Percentiles rank a stretch among this genome's conserved stretches.
Conservation (phyloP, 1,140 invertebrate genomes). For the Drosophila ambigua region DNA sequence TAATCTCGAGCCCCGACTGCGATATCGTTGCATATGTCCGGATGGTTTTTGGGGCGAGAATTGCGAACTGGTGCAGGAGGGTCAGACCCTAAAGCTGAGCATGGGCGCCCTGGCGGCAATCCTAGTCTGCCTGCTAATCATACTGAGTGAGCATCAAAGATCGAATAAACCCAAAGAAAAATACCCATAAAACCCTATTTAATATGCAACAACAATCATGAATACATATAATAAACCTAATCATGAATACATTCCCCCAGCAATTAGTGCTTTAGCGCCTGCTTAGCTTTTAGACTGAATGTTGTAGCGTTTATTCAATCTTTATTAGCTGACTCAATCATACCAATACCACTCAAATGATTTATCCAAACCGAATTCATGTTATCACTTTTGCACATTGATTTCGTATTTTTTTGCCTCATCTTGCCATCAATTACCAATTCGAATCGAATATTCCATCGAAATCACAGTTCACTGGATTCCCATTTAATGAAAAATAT, state of each 20-base stretch:
- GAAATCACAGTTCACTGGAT: constrained; percentile 57
- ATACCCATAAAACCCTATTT: not conserved
- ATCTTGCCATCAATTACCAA: constrained; percentile 44
- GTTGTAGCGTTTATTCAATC: constrained; percentile 25
- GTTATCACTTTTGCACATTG: constrained; percentile 10
- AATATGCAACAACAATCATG: constrained; percentile 52
- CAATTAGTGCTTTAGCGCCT: constrained; percentile 69
- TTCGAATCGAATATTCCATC: constrained; percentile 58
- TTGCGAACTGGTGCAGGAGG: constrained; percentile 96
- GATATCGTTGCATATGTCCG: constrained; percentile 93
- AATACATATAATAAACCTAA: not conserved
- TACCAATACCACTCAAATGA: constrained; percentile 36
- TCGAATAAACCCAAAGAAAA: not conserved
- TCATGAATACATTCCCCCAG: constrained; percentile 6
- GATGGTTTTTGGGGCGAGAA: constrained; percentile 96
- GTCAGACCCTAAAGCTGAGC: constrained; percentile 95
- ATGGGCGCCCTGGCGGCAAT: constrained; percentile 97
- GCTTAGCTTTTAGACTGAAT: constrained; percentile 44
- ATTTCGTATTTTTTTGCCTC: constrained; percentile 22
- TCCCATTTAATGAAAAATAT: constrained; percentile 26
- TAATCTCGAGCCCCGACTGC: constrained; percentile 93
- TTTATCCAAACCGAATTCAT: constrained; percentile 25
- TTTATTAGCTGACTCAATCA: constrained; percentile 51
- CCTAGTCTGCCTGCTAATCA: constrained; percentile 96
- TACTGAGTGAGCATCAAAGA: constrained; percentile 91